Base-by-base conservation (phyloP, 2,888 invertebrate species). In the Drosophila quinaria region DNA sequence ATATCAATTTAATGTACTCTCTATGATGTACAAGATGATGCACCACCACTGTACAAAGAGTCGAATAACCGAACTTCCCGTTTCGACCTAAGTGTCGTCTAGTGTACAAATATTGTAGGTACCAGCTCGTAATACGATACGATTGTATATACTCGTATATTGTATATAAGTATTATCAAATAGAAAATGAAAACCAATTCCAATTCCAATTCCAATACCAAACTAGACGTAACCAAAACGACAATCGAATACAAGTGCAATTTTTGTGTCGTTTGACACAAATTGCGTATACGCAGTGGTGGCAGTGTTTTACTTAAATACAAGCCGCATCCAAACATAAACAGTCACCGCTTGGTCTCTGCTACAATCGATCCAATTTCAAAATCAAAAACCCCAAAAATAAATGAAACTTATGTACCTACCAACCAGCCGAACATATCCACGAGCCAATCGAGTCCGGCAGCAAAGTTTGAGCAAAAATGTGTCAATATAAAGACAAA, bases 391-490 rank as follows among this genome's bases (percentile, higher is more conserved):
- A 8, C 11, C 56, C 15, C 13, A n/a, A 33, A 33, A 54, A 17
- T 3, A 33, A 22, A 19, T 17, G 50, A 35, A 50, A 50, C 50
- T 50, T 51, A 69, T 59, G 44, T 29, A 52, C 52, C 74, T 68
- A 68, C 68, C 65, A 76, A 75, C 71, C 59, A 71, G 64, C 68
- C 54, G 64, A 72, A 41, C 29, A 70, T 44, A 58, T 75, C 79
- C 71, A 78, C 71, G 55, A 77, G 70, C 90, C 92, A 91, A 91
- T 89, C 90, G 90, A 92, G 92, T 92, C 89, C 90, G 87, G 92
- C 92, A 92, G 92, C 92, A 90, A 92, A 92, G 92, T 92, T 92
- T 90, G 86, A 91, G 91, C 92, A 91, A 91, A 91, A 92, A 91
- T 90, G 81, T 91, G 91, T 91, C 91, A 88, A 90, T 78, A 86